A percentile compares a stretch with the other conserved stretches of the same genome.
phyloP scores from a whole-genome alignment of 2,797 vertebrate genomes.

The Loriculus beryllinus region DNA sequence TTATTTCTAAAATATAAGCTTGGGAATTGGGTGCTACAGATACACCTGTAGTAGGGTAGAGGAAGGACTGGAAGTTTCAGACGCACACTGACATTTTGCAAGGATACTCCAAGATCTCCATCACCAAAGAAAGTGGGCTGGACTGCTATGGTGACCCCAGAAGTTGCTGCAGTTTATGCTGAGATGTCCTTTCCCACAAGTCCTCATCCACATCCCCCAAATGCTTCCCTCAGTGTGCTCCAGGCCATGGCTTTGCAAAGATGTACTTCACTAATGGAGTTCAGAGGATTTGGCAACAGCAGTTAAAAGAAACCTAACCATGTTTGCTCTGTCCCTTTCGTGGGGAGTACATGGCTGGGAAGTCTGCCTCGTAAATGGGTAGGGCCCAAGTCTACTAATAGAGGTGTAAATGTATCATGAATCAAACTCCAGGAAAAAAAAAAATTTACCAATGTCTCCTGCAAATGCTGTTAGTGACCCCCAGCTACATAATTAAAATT shows the following conservation, averaged over 20 bases:
- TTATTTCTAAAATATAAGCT: not conserved
- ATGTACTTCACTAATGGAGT: not conserved
- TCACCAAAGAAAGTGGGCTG: not conserved
- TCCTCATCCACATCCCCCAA: not conserved
- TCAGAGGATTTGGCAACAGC: not conserved
- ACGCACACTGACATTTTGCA: not conserved
- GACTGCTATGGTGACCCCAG: not conserved
- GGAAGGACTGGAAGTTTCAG: not conserved
- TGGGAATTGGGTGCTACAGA: not conserved
- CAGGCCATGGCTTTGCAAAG: not conserved
- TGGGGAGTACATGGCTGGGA: not conserved
- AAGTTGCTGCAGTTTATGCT: not conserved
- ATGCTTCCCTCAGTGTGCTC: not conserved
- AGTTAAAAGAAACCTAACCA: not conserved
- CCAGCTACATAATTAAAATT: slow-evolving; percentile 33
- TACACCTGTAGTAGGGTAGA: not conserved
- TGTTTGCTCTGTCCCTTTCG: rapidly evolving
- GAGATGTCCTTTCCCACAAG: not conserved
- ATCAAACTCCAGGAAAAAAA: not conserved
- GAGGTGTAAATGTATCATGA: not conserved
- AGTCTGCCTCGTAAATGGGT: not conserved
- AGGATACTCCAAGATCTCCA: not conserved
- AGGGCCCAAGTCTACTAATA: not conserved
- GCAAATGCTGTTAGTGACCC: not conserved
- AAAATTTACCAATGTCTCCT: not conserved